Base-by-base conservation (phyloP, 2,797 vertebrate genomes). In the Oryzias dopingdopingensis region DNA sequence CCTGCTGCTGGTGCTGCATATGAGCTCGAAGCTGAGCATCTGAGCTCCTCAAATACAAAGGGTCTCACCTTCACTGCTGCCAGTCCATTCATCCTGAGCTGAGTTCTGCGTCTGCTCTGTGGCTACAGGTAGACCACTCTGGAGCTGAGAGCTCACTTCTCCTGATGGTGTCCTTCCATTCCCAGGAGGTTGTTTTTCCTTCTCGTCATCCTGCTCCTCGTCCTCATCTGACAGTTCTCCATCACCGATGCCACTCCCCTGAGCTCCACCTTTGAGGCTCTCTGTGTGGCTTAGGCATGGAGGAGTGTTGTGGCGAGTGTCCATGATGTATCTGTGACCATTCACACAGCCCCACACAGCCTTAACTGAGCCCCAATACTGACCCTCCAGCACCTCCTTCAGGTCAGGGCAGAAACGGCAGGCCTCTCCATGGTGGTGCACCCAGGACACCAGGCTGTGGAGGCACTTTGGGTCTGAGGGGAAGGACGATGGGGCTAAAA, bases 261-360 rank as follows among this genome's bases (percentile, higher is more conserved):
- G 17, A 0, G n/a, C 55, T 32, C 60, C 22, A 4, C 64, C 0
- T 44, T 43, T 10, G 2, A 52, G 1, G 67, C 70, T 51, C 63
- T 67, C 5, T 0, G 63, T 0, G 79, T 44, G 67, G 55, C 82
- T 42, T 52, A 86, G 42, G 37, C 63, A 54, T 14, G 52, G 2
- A 1, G 47, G 1, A 0, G 53, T 32, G 42, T 49, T 37, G 12
- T 54, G 50, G 23, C 56, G 81, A 22, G 92, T 79, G 64, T 95
- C 92, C 95, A 98, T 95, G 78, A 90, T 66, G 60, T 96, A 95
- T 49, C 87, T 90, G 58, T 98, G 96, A 18, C 96, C 96, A 0
- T 92, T 86, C 1, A 83, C 83, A 0, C 96, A 98, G 37, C 89
- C 85, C 96, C 96, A 99, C 45, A 96, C 83, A 0, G 93, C 93